Evolutionary conservation across 2,888 invertebrate species (phyloP), one percentile per base, ranked within the genome.

Genomic region (Drosophila austrosaltans): DNA sequence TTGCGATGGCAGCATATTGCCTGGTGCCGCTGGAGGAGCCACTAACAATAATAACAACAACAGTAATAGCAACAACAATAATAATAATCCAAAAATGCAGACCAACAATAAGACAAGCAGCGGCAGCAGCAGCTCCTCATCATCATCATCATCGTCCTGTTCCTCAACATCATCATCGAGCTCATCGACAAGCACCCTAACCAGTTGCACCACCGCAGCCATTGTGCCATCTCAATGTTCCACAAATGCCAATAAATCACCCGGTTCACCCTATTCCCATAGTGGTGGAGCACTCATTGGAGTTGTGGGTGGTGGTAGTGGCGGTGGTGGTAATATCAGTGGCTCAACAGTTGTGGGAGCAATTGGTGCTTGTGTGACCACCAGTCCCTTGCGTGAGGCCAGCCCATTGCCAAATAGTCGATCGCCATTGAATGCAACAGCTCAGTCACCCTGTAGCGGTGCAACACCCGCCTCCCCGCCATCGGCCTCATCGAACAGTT

Each of bases 1-100:
- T 74, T 91, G 92, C 70, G 87, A 91, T 85, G 91, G 89, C 73
- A 90, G 89, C 69, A 80, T 89, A 7, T 76, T 90, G 77, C 82
- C 82, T 20, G 82, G 89, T 67, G 80, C 81, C 59, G 87, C 81
- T 78, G 87, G 89, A 42, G 89, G 86, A 71, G 76, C 80, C 53
- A 83, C 85, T 64, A 83, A 79, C 44, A 79, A 82, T 53, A 77
- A 76, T 53, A 77, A 76, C 65, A 81, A 59, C 69, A 81, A 63
- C 72, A 71, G 60, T 70, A 81, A 76, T 72, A 78, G 77, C 63
- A 82, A 80, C 63, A 76, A 79, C 22, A 83, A 71, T 39, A 83
- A 79, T 66, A 86, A 82, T 65, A 84, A 82, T 82, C 82, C 85
- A 77, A 87, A 87, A 85, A 72, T 85, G 72, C 84, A 82, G 57